A percentile compares a stretch with the other conserved stretches of the same genome.
Conservation (phyloP, 2,113 vertebrate genomes). For the Sebastes schlegelii region DNA sequence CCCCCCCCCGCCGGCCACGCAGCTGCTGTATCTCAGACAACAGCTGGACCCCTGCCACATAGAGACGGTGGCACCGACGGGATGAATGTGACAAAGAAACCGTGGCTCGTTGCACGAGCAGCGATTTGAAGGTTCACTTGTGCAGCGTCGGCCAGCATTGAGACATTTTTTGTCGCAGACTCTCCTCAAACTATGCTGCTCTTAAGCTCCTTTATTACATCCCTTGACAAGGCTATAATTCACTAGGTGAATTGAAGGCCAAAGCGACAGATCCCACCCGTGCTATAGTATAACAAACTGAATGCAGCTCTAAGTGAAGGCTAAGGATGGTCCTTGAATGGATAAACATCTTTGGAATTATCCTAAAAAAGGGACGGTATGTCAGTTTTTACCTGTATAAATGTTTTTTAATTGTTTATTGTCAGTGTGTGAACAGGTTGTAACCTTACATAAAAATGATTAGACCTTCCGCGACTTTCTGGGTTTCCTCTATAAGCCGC, state of each 20-base stretch:
- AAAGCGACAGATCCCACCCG: not conserved
- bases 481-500: too few relatives aligned
- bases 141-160: not conserved
- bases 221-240: slow-evolving; percentile 22
- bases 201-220: slow-evolving; percentile 10
- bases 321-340: not conserved
- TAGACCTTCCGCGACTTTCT: too few relatives aligned
- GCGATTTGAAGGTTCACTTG: not conserved
- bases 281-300: not conserved
- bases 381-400: too few relatives aligned
- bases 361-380: not conserved
- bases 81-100: slow-evolving; percentile 6
- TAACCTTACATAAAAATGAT: too few relatives aligned
- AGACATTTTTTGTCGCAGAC: slow-evolving; percentile 11
- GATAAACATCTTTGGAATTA: not conserved
- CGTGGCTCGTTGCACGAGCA: not conserved
- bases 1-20: not conserved
- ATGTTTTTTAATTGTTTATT: too few relatives aligned
- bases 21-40: slow-evolving; percentile 34
- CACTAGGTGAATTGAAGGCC: slow-evolving; percentile 19
- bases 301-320: not conserved
- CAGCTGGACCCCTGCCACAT: slow-evolving; percentile 49
- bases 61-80: not conserved
- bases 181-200: slow-evolving; percentile 6
- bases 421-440: too few relatives aligned